phyloP scores from a whole-genome alignment of 1,140 invertebrate genomes.

The Drosophila nikananu region DNA sequence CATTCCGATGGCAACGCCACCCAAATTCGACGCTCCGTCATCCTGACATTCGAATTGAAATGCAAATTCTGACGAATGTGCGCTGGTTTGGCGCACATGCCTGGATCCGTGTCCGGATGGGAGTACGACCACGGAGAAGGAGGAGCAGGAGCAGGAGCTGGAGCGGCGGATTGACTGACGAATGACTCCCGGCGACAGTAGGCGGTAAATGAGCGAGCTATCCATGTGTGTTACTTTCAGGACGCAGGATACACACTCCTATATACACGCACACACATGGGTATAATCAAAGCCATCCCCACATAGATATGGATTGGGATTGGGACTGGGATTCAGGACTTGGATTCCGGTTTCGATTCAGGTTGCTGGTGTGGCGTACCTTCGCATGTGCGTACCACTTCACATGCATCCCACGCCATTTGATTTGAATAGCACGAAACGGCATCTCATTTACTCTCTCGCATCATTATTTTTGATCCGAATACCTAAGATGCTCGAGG shows the following conservation, averaged over 20 bases:
- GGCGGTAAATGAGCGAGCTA: slow-evolving; percentile 73
- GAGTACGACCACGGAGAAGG: slow-evolving; percentile 10
- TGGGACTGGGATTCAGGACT: background rate
- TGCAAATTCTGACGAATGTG: slow-evolving; percentile 84
- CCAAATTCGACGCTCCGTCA: slow-evolving; percentile 79
- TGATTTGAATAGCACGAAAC: slow-evolving; percentile 58
- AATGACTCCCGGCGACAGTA: slow-evolving; percentile 59
- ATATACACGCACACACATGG: slow-evolving; percentile 52
- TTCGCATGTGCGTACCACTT: slow-evolving; percentile 43
- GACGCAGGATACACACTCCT: slow-evolving; percentile 34
- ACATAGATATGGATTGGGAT: slow-evolving; percentile 37
- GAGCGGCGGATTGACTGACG: slow-evolving; percentile 53
- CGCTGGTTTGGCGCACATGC: slow-evolving; percentile 60
- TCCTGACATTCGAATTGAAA: slow-evolving; percentile 82
- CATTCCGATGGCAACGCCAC: slow-evolving; percentile 72
- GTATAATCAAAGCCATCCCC: slow-evolving; percentile 29
- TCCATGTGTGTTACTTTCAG: slow-evolving; percentile 64
- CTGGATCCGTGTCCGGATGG: slow-evolving; percentile 19
- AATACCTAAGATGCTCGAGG: slow-evolving; percentile 29
- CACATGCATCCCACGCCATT: slow-evolving; percentile 41
- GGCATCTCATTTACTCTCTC: slow-evolving; percentile 64
- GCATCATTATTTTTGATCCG: slow-evolving; percentile 67
- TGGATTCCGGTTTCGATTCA: slow-evolving; percentile 9
- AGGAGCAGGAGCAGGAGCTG: slow-evolving; percentile 10
- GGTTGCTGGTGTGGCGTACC: slow-evolving; percentile 2